phyloP scores from a whole-genome alignment of 1,140 invertebrate species.

The Brachionus sp. region DNA sequence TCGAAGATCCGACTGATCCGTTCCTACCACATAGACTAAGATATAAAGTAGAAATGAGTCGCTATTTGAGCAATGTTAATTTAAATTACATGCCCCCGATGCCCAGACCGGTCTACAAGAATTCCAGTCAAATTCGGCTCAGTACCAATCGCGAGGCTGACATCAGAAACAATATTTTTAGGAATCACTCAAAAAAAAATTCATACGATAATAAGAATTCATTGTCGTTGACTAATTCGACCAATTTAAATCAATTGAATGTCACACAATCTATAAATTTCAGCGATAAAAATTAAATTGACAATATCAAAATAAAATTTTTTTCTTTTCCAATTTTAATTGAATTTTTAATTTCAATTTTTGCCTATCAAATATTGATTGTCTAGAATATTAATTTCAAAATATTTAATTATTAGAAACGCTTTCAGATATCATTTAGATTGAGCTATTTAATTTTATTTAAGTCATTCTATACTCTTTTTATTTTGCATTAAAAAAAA shows the following conservation, averaged over 20 bases:
- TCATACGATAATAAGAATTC: neutral
- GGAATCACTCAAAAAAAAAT: neutral
- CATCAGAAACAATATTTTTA: conserved; percentile 19
- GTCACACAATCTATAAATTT: conserved; percentile 26
- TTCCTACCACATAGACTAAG: conserved; percentile 3
- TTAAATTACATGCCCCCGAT: conserved; percentile 37
- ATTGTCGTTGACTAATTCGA: neutral
- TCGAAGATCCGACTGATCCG: conserved; percentile 43
- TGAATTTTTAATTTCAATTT: neutral
- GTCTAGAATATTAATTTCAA: too few species aligned
- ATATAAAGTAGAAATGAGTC: conserved; percentile 5
- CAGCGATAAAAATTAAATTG: conserved; percentile 4
- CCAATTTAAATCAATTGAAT: conserved; percentile 28
- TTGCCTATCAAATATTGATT: neutral
- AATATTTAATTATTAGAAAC: too few species aligned
- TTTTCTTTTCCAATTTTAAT: neutral
- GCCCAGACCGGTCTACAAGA: conserved; percentile 28
- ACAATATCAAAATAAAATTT: neutral
- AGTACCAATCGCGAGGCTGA: neutral
- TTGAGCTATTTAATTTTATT: too few species aligned
- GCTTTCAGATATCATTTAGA: too few species aligned
- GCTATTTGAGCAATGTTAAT: conserved; percentile 43
- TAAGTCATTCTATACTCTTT: too few species aligned
- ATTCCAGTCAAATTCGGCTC: neutral
- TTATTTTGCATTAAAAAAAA: too few species aligned